A percentile compares a stretch with the other conserved stretches of the same genome.
Conservation (phyloP, 2,113 vertebrate genomes). For the Brachirus orientalis region DNA sequence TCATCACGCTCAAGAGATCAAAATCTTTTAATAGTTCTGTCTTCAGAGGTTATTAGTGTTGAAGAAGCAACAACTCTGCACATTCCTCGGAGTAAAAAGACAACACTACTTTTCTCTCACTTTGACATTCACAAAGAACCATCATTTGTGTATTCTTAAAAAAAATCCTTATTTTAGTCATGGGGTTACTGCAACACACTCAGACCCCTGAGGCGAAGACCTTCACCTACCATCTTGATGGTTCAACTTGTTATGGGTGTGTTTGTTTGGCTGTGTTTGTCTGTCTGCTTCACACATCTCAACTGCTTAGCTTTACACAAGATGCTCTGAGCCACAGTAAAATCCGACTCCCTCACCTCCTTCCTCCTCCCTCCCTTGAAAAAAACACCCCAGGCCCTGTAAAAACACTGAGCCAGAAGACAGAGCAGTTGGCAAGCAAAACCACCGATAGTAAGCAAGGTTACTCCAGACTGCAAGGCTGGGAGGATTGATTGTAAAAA, state of each 20-base stretch:
- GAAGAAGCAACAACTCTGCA: constrained; percentile 10
- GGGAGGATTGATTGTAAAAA: constrained; percentile 64
- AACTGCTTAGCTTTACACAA: constrained; percentile 66
- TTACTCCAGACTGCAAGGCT: constrained; percentile 52
- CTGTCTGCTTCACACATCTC: constrained; percentile 30
- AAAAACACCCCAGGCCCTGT: constrained; percentile 62
- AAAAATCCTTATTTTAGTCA: constrained; percentile 45
- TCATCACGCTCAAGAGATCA: constrained; percentile 4
- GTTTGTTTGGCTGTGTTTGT: constrained; percentile 1
- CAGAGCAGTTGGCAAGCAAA: constrained; percentile 55
- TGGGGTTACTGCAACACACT: constrained; percentile 55
- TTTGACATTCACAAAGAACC: constrained; percentile 30
- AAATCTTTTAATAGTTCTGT: constrained; percentile 14
- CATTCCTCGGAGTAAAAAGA: constrained; percentile 29
- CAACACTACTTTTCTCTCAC: background rate
- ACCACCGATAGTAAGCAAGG: constrained; percentile 50
- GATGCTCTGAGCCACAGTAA: constrained; percentile 60
- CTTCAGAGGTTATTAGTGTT: constrained; percentile 14
- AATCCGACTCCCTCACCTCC: constrained; percentile 37
- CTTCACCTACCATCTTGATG: constrained; percentile 55
- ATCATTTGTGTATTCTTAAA: constrained; percentile 19
- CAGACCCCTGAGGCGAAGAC: constrained; percentile 50
- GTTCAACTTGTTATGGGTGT: constrained; percentile 29
- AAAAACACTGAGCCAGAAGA: constrained; percentile 48
- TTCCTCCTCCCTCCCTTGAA: constrained; percentile 25